Percentiles rank a stretch among this genome's conserved stretches.
phyloP scores from a whole-genome alignment of 2,888 invertebrate species.

The Amiota mariae region DNA sequence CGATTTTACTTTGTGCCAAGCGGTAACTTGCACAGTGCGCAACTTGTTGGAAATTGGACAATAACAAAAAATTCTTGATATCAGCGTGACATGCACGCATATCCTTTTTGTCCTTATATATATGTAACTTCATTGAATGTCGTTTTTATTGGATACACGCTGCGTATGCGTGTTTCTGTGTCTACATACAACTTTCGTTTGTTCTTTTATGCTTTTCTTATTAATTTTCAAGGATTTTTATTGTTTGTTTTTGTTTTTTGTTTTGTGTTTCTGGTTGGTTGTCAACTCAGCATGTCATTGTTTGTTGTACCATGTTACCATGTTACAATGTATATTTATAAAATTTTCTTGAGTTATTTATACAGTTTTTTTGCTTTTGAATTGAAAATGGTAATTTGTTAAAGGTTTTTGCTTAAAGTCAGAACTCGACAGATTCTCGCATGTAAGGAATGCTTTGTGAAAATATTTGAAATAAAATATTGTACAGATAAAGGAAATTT shows the following conservation, averaged over 20 bases:
- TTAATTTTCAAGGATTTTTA: constrained; percentile 1
- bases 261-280: background rate
- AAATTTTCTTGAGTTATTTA: too few relatives aligned
- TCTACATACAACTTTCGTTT: background rate
- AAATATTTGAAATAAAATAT: too few relatives aligned
- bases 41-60: background rate
- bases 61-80: constrained; percentile 7
- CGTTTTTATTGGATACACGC: constrained; percentile 11
- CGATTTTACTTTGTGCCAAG: constrained; percentile 17
- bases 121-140: background rate
- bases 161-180: constrained; percentile 16
- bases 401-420: too few relatives aligned
- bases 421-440: too few relatives aligned
- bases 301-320: background rate
- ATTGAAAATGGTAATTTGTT: too few relatives aligned
- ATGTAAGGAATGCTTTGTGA: too few relatives aligned
- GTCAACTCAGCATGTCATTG: background rate
- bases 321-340: background rate
- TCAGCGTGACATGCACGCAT: constrained; percentile 18
- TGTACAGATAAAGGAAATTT: too few relatives aligned
- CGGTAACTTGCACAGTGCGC: constrained; percentile 7
- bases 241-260: background rate
- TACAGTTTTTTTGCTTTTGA: too few relatives aligned
- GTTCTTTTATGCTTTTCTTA: background rate
- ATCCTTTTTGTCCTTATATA: background rate